phyloP scores from a whole-genome alignment of 2,888 invertebrate genomes.

The Epistrophe grossulariae region DNA sequence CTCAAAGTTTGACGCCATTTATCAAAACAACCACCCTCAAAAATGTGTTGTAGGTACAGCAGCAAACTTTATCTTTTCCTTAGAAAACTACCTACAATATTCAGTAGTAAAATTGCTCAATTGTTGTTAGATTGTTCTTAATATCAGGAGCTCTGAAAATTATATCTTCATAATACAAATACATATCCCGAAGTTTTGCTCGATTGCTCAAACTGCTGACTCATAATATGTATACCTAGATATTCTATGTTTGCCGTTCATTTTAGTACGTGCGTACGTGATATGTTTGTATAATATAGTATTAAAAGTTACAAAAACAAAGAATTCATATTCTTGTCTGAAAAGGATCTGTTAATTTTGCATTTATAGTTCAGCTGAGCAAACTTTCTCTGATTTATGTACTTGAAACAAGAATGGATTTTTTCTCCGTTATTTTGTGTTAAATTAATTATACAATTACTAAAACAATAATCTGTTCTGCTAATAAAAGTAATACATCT shows the following conservation, averaged over 20 bases:
- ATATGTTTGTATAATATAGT: not conserved
- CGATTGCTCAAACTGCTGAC: not conserved
- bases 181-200: not conserved
- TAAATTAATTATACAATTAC: too few species aligned
- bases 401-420: not conserved
- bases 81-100: not conserved
- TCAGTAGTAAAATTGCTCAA: not conserved
- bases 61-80: not conserved
- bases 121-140: not conserved
- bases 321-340: not conserved
- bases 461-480: too few species aligned
- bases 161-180: not conserved
- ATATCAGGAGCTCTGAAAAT: not conserved
- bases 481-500: too few species aligned
- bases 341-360: not conserved
- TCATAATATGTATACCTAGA: not conserved
- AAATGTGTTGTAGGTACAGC: not conserved
- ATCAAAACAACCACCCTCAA: not conserved
- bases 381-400: not conserved
- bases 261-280: not conserved
- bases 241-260: not conserved
- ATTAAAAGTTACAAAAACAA: conserved; percentile 1
- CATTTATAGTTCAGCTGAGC: not conserved
- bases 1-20: not conserved
- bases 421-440: not conserved